Evolutionary conservation across 2,888 invertebrate genomes (phyloP).

Genomic region (Apeira syringaria): DNA sequence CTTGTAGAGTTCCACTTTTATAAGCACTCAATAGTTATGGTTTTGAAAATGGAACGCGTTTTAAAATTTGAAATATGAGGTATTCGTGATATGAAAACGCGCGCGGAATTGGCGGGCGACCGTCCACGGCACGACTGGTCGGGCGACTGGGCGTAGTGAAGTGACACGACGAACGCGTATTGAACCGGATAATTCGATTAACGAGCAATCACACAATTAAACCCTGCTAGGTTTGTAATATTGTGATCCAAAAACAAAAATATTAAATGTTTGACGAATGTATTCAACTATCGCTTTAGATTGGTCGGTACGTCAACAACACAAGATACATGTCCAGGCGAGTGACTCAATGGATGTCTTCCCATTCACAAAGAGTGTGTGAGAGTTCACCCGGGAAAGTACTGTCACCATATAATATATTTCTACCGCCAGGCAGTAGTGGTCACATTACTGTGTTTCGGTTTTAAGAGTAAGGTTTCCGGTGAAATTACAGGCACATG

Average conservation of each 20-base stretch:
- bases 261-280: constrained; percentile 17
- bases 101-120: constrained; percentile 46
- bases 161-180: constrained; percentile 38
- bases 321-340: constrained; percentile 1
- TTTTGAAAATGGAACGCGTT: constrained; percentile 12
- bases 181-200: constrained; percentile 25
- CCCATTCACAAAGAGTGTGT: too few species aligned
- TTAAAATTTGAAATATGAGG: constrained; percentile 8
- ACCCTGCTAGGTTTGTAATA: too few species aligned
- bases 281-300: constrained; percentile 18
- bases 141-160: constrained; percentile 61
- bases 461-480: too few species aligned
- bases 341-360: constrained; percentile 1
- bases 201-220: constrained; percentile 10
- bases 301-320: not conserved
- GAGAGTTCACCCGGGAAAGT: too few species aligned
- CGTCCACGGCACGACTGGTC: constrained; percentile 49
- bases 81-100: constrained; percentile 21
- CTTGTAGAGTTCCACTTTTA: constrained; percentile 12
- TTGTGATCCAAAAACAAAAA: constrained; percentile 12
- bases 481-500: too few species aligned
- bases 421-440: too few species aligned
- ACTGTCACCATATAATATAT: too few species aligned
- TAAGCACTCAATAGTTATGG: constrained; percentile 6
- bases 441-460: too few species aligned